phyloP scores from a whole-genome alignment of 2,888 invertebrate genomes.

The Perdita meconis region DNA sequence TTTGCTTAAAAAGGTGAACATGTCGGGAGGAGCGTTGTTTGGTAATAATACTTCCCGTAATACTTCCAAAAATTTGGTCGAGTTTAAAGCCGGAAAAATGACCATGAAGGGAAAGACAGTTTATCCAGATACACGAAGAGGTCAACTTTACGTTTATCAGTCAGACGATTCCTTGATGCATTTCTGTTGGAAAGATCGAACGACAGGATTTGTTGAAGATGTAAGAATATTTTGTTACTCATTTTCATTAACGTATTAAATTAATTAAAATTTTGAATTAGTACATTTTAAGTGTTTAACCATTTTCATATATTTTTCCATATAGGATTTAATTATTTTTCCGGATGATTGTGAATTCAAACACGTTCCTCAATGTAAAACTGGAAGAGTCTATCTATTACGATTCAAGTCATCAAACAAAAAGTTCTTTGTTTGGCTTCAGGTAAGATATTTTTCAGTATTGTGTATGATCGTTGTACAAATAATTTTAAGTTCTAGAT shows the following conservation, averaged over 20 bases:
- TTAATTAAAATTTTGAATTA: background rate
- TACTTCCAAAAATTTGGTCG: constrained; percentile 95
- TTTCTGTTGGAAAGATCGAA: constrained; percentile 99
- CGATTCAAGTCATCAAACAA: constrained; percentile 97
- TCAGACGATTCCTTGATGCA: constrained; percentile 99
- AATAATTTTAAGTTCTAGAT: too few species aligned
- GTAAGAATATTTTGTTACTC: constrained; percentile 82
- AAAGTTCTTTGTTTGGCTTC: constrained; percentile 99
- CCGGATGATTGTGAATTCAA: constrained; percentile 99
- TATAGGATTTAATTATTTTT: constrained; percentile 96
- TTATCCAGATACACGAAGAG: constrained; percentile 97
- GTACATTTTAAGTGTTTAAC: background rate
- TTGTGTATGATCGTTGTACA: background rate
- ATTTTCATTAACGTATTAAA: too few species aligned
- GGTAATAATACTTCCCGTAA: constrained; percentile 91
- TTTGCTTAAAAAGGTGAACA: constrained; percentile 54
- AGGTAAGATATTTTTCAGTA: constrained; percentile 86
- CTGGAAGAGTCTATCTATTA: constrained; percentile 97
- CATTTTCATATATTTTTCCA: constrained; percentile 58
- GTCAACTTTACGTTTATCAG: constrained; percentile 96
- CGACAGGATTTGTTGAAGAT: constrained; percentile 96
- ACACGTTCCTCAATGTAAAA: constrained; percentile 96
- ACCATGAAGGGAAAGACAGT: constrained; percentile 96
- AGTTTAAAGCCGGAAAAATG: constrained; percentile 99
- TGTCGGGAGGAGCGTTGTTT: constrained; percentile 89